Base-by-base conservation (phyloP, 2,888 invertebrate genomes). In the Machimus atricapillus region DNA sequence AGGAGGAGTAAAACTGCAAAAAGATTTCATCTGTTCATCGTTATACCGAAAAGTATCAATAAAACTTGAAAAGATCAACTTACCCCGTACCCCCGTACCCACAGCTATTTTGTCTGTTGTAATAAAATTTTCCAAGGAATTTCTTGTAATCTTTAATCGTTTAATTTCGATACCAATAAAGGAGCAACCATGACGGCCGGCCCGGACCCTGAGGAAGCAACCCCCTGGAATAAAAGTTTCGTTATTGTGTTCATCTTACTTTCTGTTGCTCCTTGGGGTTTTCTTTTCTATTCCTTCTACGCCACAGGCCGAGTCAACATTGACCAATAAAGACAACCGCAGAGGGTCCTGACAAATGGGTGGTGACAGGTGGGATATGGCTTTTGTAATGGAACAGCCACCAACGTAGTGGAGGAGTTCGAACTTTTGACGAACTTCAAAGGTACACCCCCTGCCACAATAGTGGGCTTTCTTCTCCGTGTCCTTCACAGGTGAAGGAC, bases 111-210 rank as follows among this genome's bases (percentile, higher is more conserved):
- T 56, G 43, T 82, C 52, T 82, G 58, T 58, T 82, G 66, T 82
- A 82, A 82, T 58, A 82, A 82, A 58, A 82, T 66, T 82, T 82
- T 82, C 58, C 8, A 58, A 82, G n/a, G 82, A 82, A 82, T 82
- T 82, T 58, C 58, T n/a, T 82, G 82, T 82, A 82, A 82, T 82
- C 82, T 66, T 31, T 82, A 82, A 82, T 82, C 82, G 82, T 56
- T 23, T 66, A 82, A 82, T 82, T 82, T 58, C 16, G 58, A 58
- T 58, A 37, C 37, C 37, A 82, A 52, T 76, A 31, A 34, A 58
- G 82, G 34, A 37, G 34, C 8, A 37, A 19, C 34, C 76, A 40
- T 34, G 40, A 76, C 40, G 12, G 66, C 66, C 66, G 66, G 19
- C 12, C 66, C 12, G 27, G 66, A 66, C 23, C 66, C 66, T 12